Base-by-base conservation (phyloP, 2,797 vertebrate species). In the Sebastes ruberrimus region DNA sequence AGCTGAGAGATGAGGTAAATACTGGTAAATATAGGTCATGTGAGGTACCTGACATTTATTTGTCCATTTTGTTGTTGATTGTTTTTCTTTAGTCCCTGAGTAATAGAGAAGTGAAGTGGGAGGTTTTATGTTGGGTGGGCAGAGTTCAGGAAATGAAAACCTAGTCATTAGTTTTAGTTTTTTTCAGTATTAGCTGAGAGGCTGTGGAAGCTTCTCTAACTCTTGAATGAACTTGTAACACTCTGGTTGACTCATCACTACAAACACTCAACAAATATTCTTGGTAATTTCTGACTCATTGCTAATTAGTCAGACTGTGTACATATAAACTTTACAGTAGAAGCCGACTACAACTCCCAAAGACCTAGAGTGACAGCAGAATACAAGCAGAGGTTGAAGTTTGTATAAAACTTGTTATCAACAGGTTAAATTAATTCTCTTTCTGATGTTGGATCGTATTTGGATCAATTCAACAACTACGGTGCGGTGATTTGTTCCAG, bases 211-310 rank as follows among this genome's bases (percentile, higher is more conserved):
- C 59, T 27, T 7, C 56, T 82, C 1, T 71, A 35, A 68, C 68
- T 85, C 71, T 67, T 78, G 62, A 83, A 72, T 65, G 65, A 69
- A 82, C 76, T 74, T 71, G 76, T 33, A 65, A 25, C 65, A 55
- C 33, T 57, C 30, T 22, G 57, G 23, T 35, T 75, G 83, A 78
- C 67, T 83, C 74, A 81, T 85, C 69, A 38, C 23, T 56, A 52
- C 38, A 56, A 75, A 75, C 11, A 78, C 20, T 60, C 30, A 75
- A 71, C 18, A 59, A 14, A 56, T 64, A 56, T 61, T 65, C 57
- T 56, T 11, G 16, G 75, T 55, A 57, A 66, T 3, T 68, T 77
- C 56, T 83, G 75, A n/a, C 63, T 81, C 38, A 33, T n/a, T 80
- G 62, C 53, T 81, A 32, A 46, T 28, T 56, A 76, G 57, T 71